A percentile compares a stretch with the other conserved stretches of the same genome.
phyloP scores from a whole-genome alignment of 2,797 vertebrate genomes.

The Fistularia tabacaria region DNA sequence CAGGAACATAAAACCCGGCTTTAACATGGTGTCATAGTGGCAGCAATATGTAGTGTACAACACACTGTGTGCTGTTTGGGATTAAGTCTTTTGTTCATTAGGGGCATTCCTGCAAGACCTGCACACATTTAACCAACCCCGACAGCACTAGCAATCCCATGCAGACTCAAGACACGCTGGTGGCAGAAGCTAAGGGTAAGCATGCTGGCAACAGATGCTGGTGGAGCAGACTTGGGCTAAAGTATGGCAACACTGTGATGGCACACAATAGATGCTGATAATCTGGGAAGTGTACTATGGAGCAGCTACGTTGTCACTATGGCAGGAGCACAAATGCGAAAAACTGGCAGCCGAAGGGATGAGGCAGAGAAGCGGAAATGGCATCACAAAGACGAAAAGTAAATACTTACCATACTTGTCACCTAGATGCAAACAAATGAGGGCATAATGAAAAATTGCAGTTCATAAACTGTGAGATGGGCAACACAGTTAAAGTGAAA shows the following conservation, averaged over 20 bases:
- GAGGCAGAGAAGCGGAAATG: conserved; percentile 68
- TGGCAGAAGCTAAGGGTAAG: conserved; percentile 67
- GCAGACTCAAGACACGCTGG: conserved; percentile 35
- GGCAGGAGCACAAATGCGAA: conserved; percentile 73
- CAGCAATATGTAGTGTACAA: no score
- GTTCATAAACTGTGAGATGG: conserved; percentile 4
- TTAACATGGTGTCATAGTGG: no score
- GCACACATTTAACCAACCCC: conserved; percentile 1
- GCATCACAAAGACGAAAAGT: conserved; percentile 73
- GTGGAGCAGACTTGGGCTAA: conserved; percentile 36
- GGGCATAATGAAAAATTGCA: conserved; percentile 51
- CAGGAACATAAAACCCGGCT: no score
- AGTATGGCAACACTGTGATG: conserved; percentile 23
- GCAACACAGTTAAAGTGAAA: conserved; percentile 4
- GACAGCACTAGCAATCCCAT: conserved; percentile 28
- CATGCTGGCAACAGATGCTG: conserved; percentile 79
- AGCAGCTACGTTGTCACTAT: conserved; percentile 57
- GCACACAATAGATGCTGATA: conserved; percentile 37
- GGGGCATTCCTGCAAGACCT: neutral
- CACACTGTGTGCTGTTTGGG: no score
- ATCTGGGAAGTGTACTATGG: conserved; percentile 29
- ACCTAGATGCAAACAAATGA: conserved; percentile 89
- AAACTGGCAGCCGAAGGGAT: conserved; percentile 39
- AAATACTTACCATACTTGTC: conserved; percentile 98
- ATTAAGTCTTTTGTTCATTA: no score